Base-by-base conservation (phyloP, 2,888 invertebrate genomes). In the Corbicula japonica region DNA sequence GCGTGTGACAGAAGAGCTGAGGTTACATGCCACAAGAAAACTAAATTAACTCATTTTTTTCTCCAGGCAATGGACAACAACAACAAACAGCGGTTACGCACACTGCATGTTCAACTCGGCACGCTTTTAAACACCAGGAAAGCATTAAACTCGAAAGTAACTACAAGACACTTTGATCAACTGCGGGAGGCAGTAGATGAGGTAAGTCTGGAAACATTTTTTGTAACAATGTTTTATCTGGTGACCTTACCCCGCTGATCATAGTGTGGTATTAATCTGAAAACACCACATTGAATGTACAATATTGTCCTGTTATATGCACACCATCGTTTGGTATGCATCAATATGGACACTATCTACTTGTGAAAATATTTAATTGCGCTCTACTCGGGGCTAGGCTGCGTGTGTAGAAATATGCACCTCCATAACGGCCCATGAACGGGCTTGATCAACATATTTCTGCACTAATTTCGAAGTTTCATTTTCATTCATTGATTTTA, bases 121-220 rank as follows among this genome's bases (percentile, higher is more conserved):
- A 75, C 74, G 5, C 54, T 87, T 15, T 70, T 87, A 15, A 61
- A 77, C 12, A 76, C 77, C 65, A 83, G 80, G 65, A 85, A 87
- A 35, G 83, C 85, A 26, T 70, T 87, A 15, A 84, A 86, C 60
- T 87, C 87, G 5, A 86, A 85, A 52, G 86, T 87, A 18, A 85
- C 85, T 12, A 60, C 78, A 0, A 66, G 80, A 56, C 75, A 85
- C 32, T 87, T 77, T 66, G 85, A 85, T 30, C 76, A 80, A 21
- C 83, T 87, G 32, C 69, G 83, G 56, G 77, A 80, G 28, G 79
- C 84, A 2, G 79, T 81, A 0, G 83, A 80, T 23, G 65, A 77
- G 70, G 87, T 86, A 75, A 61, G 80, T 73, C n/a, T n/a, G n/a
- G n/a, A n/a, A 15, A 28, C 6, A 6, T 41, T 48, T 48, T 21